Base-by-base conservation (phyloP, 1,140 invertebrate species). In the Drosophila repleta region DNA sequence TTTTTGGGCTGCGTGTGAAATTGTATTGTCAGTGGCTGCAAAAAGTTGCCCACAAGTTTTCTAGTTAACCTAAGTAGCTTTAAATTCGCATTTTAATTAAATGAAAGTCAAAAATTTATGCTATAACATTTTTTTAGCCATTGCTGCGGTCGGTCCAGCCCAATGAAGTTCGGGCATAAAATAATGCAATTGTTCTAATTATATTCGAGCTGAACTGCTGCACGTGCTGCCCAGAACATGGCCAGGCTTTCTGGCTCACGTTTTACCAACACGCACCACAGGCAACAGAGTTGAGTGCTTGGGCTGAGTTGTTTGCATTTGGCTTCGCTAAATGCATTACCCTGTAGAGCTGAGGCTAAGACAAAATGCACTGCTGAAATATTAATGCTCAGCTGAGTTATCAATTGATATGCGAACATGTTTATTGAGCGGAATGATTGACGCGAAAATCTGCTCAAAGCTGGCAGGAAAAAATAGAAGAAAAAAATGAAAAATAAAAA, bases 181-280 rank as follows among this genome's bases (percentile, higher is more conserved):
- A 68, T 82, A 76, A 85, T 85, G 74, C 82, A 85, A 85, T 85
- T 85, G 77, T 67, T 76, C 48, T 85, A 85, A 85, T 82, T 87
- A 78, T 87, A 75, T 81, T 55, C 55, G 37, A 75, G 69, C 58
- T 45, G 52, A 81, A 65, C 67, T 70, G 60, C 52, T 60, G 82
- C 78, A 87, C 82, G 75, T 82, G 82, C 49, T 49, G 45, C 58
- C 8, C 39, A 32, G 13, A 41, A 13, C 13, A 21, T 58, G 53
- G 43, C 7, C 62, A 61, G 67, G 55, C 52, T 61, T 11, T 53
- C 65, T 43, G 21, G 57, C 51, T 51, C 80, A 85, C 74, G 77
- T 76, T 61, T 41, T 52, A 55, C 58, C 53, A 66, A 82, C 78
- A 75, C 70, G 79, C 74, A 67, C 66, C 60, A 29, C 29, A 46